Evolutionary conservation across 2,888 invertebrate genomes (phyloP).

Genomic region (Clunio marinus): DNA sequence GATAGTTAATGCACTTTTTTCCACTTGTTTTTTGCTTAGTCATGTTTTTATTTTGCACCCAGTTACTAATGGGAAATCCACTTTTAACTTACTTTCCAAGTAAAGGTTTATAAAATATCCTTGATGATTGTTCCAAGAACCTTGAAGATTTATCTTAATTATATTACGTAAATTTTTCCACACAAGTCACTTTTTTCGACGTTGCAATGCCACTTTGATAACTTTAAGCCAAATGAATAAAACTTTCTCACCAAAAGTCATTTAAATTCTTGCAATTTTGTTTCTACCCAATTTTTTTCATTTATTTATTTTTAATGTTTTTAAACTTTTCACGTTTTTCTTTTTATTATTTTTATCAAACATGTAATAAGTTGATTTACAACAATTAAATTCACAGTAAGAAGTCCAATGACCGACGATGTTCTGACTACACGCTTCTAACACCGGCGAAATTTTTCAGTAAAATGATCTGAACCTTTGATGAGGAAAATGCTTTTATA

Average conservation of each 20-base stretch:
- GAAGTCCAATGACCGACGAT: too few species aligned
- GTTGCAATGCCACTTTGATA: not conserved
- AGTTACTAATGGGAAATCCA: too few species aligned
- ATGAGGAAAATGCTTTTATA: slow-evolving; percentile 27
- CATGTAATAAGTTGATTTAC: not conserved
- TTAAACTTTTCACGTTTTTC: too few species aligned
- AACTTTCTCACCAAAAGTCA: slow-evolving; percentile 33
- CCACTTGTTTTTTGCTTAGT: too few species aligned
- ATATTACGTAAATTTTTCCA: too few species aligned
- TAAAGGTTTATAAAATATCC: too few species aligned
- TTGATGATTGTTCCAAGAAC: not conserved
- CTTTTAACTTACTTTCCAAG: too few species aligned
- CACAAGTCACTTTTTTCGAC: not conserved
- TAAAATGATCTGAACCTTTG: slow-evolving; percentile 9
- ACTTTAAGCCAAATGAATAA: slow-evolving; percentile 22
- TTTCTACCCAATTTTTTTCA: not conserved
- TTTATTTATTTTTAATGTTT: not conserved
- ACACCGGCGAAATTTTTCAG: not conserved
- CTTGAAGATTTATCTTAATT: not conserved
- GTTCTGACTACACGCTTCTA: too few species aligned
- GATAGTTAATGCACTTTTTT: too few species aligned
- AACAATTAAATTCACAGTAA: too few species aligned
- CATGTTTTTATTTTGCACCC: too few species aligned
- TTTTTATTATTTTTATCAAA: not conserved
- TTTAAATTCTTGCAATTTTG: slow-evolving; percentile 2